phyloP scores from a whole-genome alignment of 2,113 vertebrate genomes.

The Alexandromys fortis region DNA sequence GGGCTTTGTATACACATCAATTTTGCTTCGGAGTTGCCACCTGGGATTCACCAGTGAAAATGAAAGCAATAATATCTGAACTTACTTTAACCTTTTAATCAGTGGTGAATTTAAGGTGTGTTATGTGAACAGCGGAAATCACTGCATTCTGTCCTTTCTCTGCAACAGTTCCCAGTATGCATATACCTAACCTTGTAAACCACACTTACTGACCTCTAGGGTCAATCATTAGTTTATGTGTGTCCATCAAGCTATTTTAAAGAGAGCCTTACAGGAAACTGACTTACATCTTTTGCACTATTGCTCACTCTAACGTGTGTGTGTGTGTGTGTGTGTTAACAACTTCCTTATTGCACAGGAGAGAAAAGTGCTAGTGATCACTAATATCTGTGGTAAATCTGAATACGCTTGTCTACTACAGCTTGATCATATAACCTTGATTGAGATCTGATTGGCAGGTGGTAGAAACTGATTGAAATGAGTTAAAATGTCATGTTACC shows the following conservation, averaged over 20 bases:
- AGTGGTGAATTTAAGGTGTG: slow-evolving; percentile 58
- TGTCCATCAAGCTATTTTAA: slow-evolving; percentile 22
- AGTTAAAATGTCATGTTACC: neutral
- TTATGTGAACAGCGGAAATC: slow-evolving; percentile 17
- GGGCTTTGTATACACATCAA: slow-evolving; percentile 65
- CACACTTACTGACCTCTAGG: slow-evolving; percentile 37
- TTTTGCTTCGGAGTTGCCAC: slow-evolving; percentile 68
- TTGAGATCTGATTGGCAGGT: neutral
- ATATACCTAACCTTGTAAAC: neutral
- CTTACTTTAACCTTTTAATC: slow-evolving; percentile 67
- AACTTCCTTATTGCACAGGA: neutral
- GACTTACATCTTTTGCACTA: neutral
- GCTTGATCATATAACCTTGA: neutral
- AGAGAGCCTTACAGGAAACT: neutral
- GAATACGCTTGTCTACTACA: slow-evolving; percentile 18
- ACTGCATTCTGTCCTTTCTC: neutral
- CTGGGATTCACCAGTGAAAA: slow-evolving; percentile 59
- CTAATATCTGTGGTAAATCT: neutral
- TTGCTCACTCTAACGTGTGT: neutral
- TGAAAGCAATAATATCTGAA: slow-evolving; percentile 61
- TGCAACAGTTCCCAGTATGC: slow-evolving; percentile 2
- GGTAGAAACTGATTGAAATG: neutral
- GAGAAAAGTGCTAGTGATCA: neutral
- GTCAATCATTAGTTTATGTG: slow-evolving; percentile 25
- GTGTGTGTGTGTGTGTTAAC: neutral